These are phyloP conservation scores for Equus quagga DNA, from an alignment of 2,113 vertebrate species.

Conservation along the genomic window DNA sequence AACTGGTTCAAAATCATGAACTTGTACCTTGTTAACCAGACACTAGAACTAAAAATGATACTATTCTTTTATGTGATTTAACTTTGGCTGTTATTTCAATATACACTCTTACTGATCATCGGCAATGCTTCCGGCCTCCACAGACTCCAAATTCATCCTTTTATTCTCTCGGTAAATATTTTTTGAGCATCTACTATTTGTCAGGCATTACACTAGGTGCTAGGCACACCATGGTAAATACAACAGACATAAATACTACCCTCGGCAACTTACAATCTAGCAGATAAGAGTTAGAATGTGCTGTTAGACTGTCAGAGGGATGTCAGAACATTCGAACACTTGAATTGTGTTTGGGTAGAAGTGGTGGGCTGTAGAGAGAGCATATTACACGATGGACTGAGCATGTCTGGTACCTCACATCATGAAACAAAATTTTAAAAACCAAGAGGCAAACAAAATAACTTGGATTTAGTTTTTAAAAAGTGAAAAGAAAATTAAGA, in stretches of 20 bases:
- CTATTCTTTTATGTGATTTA: neutral
- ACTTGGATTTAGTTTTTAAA: neutral
- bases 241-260: neutral
- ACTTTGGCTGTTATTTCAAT: neutral
- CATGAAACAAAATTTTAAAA: neutral
- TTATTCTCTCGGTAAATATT: neutral
- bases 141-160: neutral
- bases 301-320: fast-evolving
- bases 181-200: neutral
- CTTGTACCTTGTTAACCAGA: neutral
- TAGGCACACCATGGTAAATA: fast-evolving
- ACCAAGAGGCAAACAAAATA: neutral
- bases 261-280: too few relatives aligned
- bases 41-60: neutral
- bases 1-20: neutral
- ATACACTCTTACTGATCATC: neutral
- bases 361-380: neutral
- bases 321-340: neutral
- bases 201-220: neutral
- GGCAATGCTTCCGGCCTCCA: neutral
- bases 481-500: neutral
- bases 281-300: neutral
- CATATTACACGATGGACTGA: neutral
- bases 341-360: too few relatives aligned
- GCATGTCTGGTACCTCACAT: neutral